phyloP scores from a whole-genome alignment of 2,888 invertebrate genomes.

The Nomada goodeniana region DNA sequence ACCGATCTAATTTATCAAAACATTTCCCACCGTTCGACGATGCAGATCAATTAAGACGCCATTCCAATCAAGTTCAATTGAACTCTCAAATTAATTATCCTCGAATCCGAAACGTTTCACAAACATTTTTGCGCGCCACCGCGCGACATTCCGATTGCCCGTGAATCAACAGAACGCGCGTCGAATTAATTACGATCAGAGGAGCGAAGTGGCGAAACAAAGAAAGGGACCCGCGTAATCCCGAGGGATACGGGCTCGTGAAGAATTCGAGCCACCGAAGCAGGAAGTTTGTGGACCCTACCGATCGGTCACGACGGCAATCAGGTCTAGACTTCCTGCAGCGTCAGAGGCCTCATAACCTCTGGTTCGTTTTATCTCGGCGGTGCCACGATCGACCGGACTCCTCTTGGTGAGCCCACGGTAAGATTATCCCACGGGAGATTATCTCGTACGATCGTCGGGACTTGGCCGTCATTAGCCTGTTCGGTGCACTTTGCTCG shows the following conservation, averaged over 20 bases:
- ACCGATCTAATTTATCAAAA: background rate
- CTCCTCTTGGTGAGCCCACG: slow-evolving; percentile 57
- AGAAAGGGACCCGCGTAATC: background rate
- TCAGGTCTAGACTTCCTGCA: slow-evolving; percentile 69
- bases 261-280: slow-evolving; percentile 36
- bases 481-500: slow-evolving; percentile 34
- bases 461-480: slow-evolving; percentile 48
- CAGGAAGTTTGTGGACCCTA: slow-evolving; percentile 65
- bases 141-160: background rate
- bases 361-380: slow-evolving; percentile 55
- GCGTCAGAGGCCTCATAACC: slow-evolving; percentile 67
- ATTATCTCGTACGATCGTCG: slow-evolving; percentile 62
- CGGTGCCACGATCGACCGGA: slow-evolving; percentile 46
- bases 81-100: too few species aligned
- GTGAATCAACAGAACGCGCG: too few species aligned
- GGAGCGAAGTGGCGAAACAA: background rate
- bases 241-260: slow-evolving; percentile 1
- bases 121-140: too few species aligned
- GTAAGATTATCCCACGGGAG: slow-evolving; percentile 68
- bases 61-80: too few species aligned
- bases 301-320: slow-evolving; percentile 72
- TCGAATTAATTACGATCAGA: background rate
- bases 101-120: too few species aligned
- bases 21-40: background rate
- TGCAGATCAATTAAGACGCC: background rate